Conservation (phyloP, 2,113 vertebrate species). For the Chrysemys picta region DNA sequence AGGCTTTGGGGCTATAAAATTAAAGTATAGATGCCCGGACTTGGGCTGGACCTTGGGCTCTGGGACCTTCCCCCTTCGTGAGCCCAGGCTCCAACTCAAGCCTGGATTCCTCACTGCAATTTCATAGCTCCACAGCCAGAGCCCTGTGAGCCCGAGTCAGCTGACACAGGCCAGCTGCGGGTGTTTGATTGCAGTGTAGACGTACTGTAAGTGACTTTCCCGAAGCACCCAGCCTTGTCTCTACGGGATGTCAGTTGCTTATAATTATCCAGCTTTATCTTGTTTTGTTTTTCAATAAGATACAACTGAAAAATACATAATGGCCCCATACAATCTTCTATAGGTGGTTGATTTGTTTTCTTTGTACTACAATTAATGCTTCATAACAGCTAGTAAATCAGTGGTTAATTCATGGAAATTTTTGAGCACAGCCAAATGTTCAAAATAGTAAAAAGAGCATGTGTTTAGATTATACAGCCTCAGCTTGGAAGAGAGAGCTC, state of each 20-base stretch:
- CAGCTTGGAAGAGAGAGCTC: background rate
- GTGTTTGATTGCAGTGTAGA: background rate
- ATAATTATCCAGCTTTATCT: background rate
- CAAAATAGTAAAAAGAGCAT: constrained; percentile 8
- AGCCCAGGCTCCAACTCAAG: no score
- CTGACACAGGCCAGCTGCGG: background rate
- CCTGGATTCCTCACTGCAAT: background rate
- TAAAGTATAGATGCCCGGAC: background rate
- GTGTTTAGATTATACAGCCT: constrained; percentile 54
- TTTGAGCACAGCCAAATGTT: constrained; percentile 31
- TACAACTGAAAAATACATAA: background rate
- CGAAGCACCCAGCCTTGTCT: background rate
- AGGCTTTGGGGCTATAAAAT: background rate
- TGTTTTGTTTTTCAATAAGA: background rate
- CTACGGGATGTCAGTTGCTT: background rate
- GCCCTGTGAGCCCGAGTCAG: background rate
- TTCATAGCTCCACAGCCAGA: background rate
- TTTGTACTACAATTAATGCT: background rate
- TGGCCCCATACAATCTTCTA: background rate
- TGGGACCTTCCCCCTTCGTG: no score
- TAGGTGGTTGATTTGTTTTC: background rate
- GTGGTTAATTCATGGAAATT: rapidly evolving
- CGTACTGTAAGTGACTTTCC: background rate
- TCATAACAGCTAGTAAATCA: constrained; percentile 5
- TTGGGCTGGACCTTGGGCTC: background rate